Conservation (phyloP, 2,797 vertebrate species). For the Falco novaeseelandiae region DNA sequence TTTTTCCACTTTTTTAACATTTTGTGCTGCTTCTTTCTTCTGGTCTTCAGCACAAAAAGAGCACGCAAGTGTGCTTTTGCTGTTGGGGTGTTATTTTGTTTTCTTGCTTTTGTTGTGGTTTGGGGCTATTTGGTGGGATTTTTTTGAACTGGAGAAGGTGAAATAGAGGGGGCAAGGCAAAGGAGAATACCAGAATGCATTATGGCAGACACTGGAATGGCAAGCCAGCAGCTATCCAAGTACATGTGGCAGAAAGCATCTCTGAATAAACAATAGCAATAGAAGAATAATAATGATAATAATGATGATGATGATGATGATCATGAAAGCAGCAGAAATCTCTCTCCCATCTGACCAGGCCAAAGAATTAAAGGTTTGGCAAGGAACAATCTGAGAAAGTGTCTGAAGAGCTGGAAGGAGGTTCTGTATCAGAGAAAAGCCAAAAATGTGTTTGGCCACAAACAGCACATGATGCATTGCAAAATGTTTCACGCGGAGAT, state of each 20-base stretch:
- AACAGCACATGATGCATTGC: conserved; percentile 2
- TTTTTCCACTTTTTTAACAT: neutral
- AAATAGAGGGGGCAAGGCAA: neutral
- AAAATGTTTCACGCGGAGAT: conserved; percentile 33
- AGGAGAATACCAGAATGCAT: neutral
- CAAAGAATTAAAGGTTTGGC: conserved; percentile 21
- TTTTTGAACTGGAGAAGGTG: neutral
- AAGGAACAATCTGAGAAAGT: conserved; percentile 36
- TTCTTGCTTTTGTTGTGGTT: neutral
- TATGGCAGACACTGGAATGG: neutral
- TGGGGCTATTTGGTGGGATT: no score
- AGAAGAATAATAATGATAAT: neutral
- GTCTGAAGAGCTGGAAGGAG: conserved; percentile 1
- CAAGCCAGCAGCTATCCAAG: neutral
- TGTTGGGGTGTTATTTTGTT: neutral
- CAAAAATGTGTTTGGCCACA: conserved; percentile 66
- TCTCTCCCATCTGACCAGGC: neutral
- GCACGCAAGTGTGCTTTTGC: neutral
- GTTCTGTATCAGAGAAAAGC: conserved; percentile 15
- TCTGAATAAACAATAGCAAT: neutral
- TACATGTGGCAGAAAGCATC: neutral
- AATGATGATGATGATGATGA: neutral
- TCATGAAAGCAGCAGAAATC: neutral
- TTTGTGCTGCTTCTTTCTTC: neutral
- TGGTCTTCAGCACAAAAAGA: neutral